These are phyloP conservation scores for Hartigia nigra DNA, from an alignment of 2,888 invertebrate species.

Conservation along the genomic window DNA sequence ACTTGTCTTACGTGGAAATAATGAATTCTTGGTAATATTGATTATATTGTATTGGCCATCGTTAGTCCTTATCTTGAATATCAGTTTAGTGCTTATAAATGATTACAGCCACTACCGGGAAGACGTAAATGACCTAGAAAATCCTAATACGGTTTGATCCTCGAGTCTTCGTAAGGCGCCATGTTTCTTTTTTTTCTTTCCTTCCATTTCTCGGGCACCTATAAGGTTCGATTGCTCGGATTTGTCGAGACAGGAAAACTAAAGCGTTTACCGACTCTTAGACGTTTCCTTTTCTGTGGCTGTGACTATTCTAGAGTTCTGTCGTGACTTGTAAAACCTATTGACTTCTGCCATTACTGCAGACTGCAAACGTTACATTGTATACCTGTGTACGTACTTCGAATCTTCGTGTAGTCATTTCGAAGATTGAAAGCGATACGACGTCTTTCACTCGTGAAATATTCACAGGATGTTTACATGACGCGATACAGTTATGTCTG, in stretches of 20 bases:
- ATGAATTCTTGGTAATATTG: neutral
- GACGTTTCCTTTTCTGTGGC: neutral
- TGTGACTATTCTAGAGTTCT: neutral
- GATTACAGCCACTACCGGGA: neutral
- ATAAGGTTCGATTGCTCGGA: neutral
- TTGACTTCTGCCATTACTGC: neutral
- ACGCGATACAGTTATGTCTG: neutral
- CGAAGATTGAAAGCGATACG: neutral
- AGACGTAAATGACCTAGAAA: neutral
- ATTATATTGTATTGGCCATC: neutral
- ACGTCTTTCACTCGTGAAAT: neutral
- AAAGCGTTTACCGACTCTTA: neutral
- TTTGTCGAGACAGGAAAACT: neutral
- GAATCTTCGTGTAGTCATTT: neutral
- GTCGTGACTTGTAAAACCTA: neutral
- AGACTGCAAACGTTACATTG: neutral
- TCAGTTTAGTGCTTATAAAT: neutral
- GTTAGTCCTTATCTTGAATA: neutral
- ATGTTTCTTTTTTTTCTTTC: neutral
- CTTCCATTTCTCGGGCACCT: neutral
- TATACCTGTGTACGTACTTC: neutral
- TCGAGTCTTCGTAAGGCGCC: neutral
- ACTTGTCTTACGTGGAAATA: neutral
- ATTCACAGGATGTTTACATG: neutral
- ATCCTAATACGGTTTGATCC: neutral